Conservation (phyloP, 1,140 invertebrate species). For the Drosophila ogumai region DNA sequence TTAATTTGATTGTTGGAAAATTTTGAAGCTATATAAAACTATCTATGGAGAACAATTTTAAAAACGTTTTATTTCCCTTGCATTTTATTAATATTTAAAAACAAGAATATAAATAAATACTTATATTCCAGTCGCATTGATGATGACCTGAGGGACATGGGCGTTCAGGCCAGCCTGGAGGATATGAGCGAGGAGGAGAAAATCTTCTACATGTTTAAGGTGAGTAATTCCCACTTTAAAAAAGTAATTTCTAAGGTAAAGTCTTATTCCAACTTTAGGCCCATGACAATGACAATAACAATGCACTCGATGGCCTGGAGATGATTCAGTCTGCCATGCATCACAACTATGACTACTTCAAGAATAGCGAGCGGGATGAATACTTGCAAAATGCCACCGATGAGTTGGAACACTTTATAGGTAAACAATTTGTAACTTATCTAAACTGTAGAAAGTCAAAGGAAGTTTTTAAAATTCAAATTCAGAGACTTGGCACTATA, state of each 20-base stretch:
- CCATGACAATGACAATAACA: slow-evolving; percentile 88
- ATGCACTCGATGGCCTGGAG: slow-evolving; percentile 91
- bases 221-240: slow-evolving; percentile 46
- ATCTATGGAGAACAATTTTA: too few relatives aligned
- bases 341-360: slow-evolving; percentile 78
- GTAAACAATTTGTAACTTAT: slow-evolving; percentile 33
- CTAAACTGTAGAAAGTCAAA: neutral
- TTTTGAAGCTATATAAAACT: neutral
- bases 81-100: neutral
- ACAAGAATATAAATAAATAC: too few relatives aligned
- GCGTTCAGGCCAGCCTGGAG: slow-evolving; percentile 75
- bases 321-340: slow-evolving; percentile 89
- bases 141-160: slow-evolving; percentile 74
- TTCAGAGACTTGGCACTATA: too few relatives aligned
- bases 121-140: slow-evolving; percentile 69
- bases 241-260: neutral
- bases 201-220: slow-evolving; percentile 88
- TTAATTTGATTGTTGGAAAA: neutral
- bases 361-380: slow-evolving; percentile 67
- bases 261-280: slow-evolving; percentile 85
- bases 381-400: slow-evolving; percentile 75
- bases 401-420: slow-evolving; percentile 80
- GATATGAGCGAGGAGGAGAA: slow-evolving; percentile 89
- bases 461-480: too few relatives aligned
- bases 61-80: too few relatives aligned